Conservation (phyloP, 2,888 invertebrate species). For the Sesamia inferens region DNA sequence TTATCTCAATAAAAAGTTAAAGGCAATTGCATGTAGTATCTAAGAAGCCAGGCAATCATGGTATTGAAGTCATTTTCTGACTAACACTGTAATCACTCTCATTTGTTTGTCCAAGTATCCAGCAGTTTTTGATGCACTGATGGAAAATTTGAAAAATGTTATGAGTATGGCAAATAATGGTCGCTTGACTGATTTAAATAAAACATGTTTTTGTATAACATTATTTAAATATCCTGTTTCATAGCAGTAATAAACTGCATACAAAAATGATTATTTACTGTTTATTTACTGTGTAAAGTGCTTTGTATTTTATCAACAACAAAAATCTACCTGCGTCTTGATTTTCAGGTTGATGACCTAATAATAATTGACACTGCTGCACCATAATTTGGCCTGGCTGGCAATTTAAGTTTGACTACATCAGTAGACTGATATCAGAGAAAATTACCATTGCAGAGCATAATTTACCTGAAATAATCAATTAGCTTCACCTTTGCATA, state of each 20-base stretch:
- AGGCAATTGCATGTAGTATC: neutral
- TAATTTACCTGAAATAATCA: neutral
- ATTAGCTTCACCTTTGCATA: neutral
- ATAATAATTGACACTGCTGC: neutral
- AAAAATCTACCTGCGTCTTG: neutral
- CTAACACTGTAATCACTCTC: neutral
- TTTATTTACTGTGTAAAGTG: too few relatives aligned
- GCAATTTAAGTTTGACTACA: neutral
- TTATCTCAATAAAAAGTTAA: neutral
- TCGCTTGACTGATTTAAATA: neutral
- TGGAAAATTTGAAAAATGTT: constrained; percentile 1
- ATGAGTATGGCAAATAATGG: constrained; percentile 1
- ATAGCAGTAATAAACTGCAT: neutral
- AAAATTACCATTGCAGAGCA: neutral
- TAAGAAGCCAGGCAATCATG: neutral
- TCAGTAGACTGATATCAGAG: neutral
- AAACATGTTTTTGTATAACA: neutral
- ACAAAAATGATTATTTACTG: neutral
- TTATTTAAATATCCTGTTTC: neutral
- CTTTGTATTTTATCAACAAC: too few relatives aligned
- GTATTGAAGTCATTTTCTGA: neutral
- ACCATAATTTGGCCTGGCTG: neutral
- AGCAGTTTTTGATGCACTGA: neutral
- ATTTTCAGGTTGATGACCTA: constrained; percentile 1
- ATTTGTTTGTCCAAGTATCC: neutral